Conservation (phyloP, 2,113 vertebrate genomes). For the Clarias magur region DNA sequence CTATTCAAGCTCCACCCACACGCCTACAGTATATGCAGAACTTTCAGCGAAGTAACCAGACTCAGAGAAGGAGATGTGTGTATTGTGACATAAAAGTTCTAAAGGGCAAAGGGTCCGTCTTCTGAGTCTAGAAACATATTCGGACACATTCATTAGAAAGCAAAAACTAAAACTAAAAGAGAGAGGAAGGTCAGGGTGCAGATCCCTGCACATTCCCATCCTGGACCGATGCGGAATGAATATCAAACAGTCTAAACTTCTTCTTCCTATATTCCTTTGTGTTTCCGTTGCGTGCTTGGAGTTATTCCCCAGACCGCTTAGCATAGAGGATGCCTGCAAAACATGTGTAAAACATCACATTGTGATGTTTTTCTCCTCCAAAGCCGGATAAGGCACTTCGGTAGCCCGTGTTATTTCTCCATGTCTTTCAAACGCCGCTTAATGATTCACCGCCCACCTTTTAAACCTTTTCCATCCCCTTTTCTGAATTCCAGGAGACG, state of each 20-base stretch:
- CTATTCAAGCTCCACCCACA: neutral
- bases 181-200: neutral
- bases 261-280: slow-evolving; percentile 7
- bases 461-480: neutral
- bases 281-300: neutral
- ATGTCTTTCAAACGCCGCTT: slow-evolving; percentile 18
- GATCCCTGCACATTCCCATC: neutral
- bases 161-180: neutral
- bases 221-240: neutral
- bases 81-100: too few relatives aligned
- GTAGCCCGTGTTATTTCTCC: slow-evolving; percentile 31
- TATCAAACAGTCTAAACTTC: neutral
- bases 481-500: slow-evolving; percentile 5
- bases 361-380: neutral
- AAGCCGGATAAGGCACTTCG: slow-evolving; percentile 40
- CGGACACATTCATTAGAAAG: neutral
- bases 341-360: slow-evolving; percentile 32
- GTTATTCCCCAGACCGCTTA: slow-evolving; percentile 1
- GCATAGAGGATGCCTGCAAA: neutral
- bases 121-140: neutral
- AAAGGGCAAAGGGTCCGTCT: neutral
- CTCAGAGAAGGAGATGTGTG: neutral
- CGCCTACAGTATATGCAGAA: neutral
- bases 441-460: slow-evolving; percentile 36
- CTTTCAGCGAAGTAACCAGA: neutral